Base-by-base conservation (phyloP, 2,113 vertebrate species). In the Butastur rufipennis region DNA sequence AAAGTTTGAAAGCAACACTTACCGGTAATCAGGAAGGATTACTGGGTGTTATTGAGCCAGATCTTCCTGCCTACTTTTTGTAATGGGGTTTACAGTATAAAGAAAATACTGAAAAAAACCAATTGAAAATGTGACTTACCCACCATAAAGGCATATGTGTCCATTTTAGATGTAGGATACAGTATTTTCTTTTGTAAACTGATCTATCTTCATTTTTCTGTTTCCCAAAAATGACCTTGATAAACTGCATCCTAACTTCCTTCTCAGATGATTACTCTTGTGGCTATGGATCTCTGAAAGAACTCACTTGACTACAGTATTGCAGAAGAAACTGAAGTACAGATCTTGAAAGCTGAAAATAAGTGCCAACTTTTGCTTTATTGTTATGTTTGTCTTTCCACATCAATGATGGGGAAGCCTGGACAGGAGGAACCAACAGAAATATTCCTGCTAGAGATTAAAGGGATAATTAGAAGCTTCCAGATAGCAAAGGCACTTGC, bases 291-390 rank as follows among this genome's bases (percentile, higher is more conserved):
- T 81, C 21, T 83, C 48, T 83, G 25, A 70, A 72, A 80, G 62
- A 83, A 17, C 47, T 62, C 61, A 10, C 40, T 82, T 52, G 78
- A 18, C 13, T 47, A 38, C 48, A 25, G 59, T 23, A 73, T 91
- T 96, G 80, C 19, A 84, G 72, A 91, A 74, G 21, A 92, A 80
- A 84, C 65, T 83, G 43, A 92, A 85, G 36, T 52, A 34, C n/a
- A 77, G 56, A 72, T 59, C 61, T 20, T 68, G 55, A 65, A 43
- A 22, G 43, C 48, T 81, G 68, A 93, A 82, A 43, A 66, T 68
- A 79, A 95, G 77, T 59, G 32, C 11, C 36, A 50, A 21, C 13
- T 29, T 67, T 56, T 94, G 40, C 18, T 56, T 86, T 67, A 26
- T 36, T 79, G 16, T 68, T 83, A 36, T 40, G 55, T 40, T 66